Evolutionary conservation across 2,888 invertebrate species (phyloP), one percentile per base, ranked within the genome.

Genomic region (Teinopalpus imperialis): DNA sequence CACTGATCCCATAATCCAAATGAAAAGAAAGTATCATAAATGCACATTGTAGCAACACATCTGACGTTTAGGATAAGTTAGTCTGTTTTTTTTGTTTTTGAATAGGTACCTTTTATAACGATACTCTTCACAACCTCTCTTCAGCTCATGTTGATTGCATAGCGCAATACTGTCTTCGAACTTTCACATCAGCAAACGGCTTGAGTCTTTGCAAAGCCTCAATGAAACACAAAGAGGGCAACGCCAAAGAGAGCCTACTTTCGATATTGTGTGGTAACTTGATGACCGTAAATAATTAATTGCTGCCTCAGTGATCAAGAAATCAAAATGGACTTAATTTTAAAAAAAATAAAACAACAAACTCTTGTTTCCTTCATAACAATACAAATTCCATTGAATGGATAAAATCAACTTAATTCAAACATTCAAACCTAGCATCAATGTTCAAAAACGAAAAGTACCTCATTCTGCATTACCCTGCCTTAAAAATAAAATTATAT

Each of bases 81-180:
- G 86, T 85, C 87, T 86, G 87, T 81, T 69, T 65, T n/a, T 63
- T 69, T 76, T 81, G 77, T 80, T 80, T 82, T 81, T 78, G 81
- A 83, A 86, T 86, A 87, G 87, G 87, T 87, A 87, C 87, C 86
- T 85, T 86, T 85, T 81, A 85, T 65, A 86, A 85, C 76, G 78
- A 85, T 81, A 86, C 85, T 81, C 76, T 78, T 80, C 82, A 81
- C 81, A 79, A 81, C 77, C 81, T 85, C 87, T 78, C 81, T 85
- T 77, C 74, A 79, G 83, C 81, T 77, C 76, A 71, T 77, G 71
- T 67, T 52, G 64, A 71, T 75, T 74, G 74, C 74, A 66, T 71
- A 76, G 66, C 79, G 77, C 79, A 81, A 80, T 81, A 81, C 81
- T 81, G 81, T 78, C 75, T 75, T 51, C 43, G 24, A 46, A 52